Percentiles rank a stretch among this genome's conserved stretches.
phyloP scores from a whole-genome alignment of 2,113 vertebrate genomes.

The Chaetops frenatus region DNA sequence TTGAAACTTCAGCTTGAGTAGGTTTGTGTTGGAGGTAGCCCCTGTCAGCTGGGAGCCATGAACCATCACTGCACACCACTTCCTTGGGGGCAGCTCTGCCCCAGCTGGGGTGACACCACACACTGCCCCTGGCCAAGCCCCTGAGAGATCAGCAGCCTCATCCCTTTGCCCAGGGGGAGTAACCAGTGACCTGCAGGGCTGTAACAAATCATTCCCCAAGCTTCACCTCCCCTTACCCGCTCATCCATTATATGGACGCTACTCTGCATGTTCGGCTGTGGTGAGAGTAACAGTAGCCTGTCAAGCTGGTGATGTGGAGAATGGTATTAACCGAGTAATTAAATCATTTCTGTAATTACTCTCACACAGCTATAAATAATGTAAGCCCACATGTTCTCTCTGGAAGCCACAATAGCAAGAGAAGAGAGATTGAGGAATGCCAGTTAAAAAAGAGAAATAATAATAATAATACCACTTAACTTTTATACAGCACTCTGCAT shows the following conservation, averaged over 20 bases:
- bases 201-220: not conserved
- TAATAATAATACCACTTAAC: slow-evolving; percentile 14
- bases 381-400: slow-evolving; percentile 46
- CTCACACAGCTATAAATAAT: slow-evolving; percentile 66
- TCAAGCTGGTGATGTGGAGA: slow-evolving; percentile 10
- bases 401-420: slow-evolving; percentile 29
- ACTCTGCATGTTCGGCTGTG: not conserved
- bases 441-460: not conserved
- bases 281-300: slow-evolving; percentile 10
- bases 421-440: not conserved
- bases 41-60: not conserved
- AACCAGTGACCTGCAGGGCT: accelerated
- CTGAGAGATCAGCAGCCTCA: not conserved
- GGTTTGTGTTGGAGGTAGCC: not conserved
- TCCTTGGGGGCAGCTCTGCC: not conserved
- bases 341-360: slow-evolving; percentile 72
- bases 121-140: not conserved
- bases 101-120: not conserved
- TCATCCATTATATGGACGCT: accelerated
- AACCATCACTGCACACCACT: not conserved
- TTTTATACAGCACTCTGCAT: not conserved
- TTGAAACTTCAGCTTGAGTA: not conserved
- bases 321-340: slow-evolving; percentile 60
- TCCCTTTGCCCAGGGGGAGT: not conserved
- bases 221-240: accelerated